phyloP scores from a whole-genome alignment of 2,888 invertebrate species.

The Sycophila texana region DNA sequence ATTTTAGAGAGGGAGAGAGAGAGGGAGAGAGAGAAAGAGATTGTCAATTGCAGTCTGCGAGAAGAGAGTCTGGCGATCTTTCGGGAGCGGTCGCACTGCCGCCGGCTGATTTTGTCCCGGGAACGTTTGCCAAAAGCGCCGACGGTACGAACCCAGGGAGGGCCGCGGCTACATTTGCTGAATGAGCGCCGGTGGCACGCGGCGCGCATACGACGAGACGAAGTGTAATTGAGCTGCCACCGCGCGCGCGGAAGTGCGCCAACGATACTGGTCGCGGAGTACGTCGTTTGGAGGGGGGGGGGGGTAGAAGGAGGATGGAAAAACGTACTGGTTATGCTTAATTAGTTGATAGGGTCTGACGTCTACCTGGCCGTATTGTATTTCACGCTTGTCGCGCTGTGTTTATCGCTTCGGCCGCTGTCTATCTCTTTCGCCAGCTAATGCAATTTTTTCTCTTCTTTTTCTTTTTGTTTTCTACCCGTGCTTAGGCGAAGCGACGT shows the following conservation, averaged over 20 bases:
- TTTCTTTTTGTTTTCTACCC: too few species aligned
- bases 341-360: constrained; percentile 25
- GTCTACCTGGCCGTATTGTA: not conserved
- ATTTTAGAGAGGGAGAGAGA: too few species aligned
- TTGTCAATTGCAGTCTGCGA: too few species aligned
- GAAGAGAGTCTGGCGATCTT: not conserved
- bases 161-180: not conserved
- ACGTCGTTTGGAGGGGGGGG: too few species aligned
- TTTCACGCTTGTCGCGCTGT: not conserved
- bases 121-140: constrained; percentile 32
- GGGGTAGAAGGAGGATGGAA: not conserved
- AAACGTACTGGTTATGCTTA: constrained; percentile 13
- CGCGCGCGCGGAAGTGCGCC: not conserved
- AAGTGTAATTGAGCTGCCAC: constrained; percentile 23
- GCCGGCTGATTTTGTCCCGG: constrained; percentile 19
- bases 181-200: not conserved
- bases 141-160: not conserved
- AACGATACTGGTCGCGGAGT: too few species aligned
- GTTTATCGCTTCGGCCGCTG: not conserved
- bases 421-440: not conserved
- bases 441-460: too few species aligned
- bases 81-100: not conserved
- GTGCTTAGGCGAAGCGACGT: too few species aligned
- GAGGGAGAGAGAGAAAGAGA: too few species aligned
- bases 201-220: not conserved